Conservation (phyloP, 2,113 vertebrate genomes). For the Catharus bicknelli region DNA sequence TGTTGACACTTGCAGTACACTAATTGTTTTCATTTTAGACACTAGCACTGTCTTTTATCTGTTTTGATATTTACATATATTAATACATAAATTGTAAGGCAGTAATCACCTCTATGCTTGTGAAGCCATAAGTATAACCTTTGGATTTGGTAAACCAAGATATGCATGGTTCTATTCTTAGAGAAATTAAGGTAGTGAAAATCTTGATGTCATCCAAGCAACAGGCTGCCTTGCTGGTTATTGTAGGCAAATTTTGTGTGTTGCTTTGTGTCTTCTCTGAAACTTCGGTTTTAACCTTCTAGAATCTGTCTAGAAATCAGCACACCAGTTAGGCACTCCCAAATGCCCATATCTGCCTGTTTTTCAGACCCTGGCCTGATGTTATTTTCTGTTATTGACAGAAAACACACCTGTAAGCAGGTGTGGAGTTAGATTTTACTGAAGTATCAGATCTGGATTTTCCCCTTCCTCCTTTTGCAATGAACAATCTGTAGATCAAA, state of each 20-base stretch:
- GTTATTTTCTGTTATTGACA: background rate
- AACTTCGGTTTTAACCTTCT: background rate
- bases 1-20: background rate
- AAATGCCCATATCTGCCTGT: background rate
- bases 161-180: background rate
- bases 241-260: background rate
- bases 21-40: background rate
- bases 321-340: background rate
- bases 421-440: background rate
- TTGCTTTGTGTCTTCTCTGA: background rate
- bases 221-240: background rate
- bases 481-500: background rate
- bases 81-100: background rate
- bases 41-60: background rate
- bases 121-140: background rate
- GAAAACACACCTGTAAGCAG: background rate
- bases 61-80: background rate
- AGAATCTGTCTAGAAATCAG: background rate
- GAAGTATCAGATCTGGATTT: background rate
- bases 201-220: fast-evolving
- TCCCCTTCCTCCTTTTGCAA: background rate
- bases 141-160: background rate
- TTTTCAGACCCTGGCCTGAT: background rate
- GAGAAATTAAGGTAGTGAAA: background rate
- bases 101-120: background rate